Conservation (phyloP, 1,140 invertebrate species). For the Drosophila novamexicana region DNA sequence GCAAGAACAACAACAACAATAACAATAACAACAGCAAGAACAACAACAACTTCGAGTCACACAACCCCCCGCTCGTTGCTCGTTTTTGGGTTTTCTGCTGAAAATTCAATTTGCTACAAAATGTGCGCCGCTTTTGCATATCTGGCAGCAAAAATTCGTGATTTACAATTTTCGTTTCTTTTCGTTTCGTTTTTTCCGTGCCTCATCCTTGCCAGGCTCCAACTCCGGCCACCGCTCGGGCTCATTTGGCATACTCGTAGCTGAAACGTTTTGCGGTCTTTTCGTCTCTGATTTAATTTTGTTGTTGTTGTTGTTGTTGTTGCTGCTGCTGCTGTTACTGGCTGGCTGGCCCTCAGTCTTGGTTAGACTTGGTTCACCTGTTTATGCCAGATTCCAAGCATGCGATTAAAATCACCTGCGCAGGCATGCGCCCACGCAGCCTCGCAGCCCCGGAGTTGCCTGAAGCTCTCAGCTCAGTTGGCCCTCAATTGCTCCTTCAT, state of each 20-base stretch:
- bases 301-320: conserved; percentile 33
- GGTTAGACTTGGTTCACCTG: conserved; percentile 68
- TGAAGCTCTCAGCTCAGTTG: conserved; percentile 27
- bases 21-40: conserved; percentile 11
- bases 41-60: conserved; percentile 4
- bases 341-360: conserved; percentile 33
- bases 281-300: conserved; percentile 75
- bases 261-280: conserved; percentile 36
- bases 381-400: conserved; percentile 84
- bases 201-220: conserved; percentile 51
- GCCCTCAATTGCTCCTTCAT: conserved; percentile 4
- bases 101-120: conserved; percentile 84
- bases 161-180: conserved; percentile 83
- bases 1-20: conserved; percentile 19
- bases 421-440: conserved; percentile 80
- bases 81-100: conserved; percentile 68
- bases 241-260: conserved; percentile 50
- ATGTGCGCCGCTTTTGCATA: conserved; percentile 83
- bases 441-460: conserved; percentile 20
- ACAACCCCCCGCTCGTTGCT: conserved; percentile 16
- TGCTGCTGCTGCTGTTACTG: too few relatives aligned
- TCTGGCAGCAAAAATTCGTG: conserved; percentile 83
- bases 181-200: conserved; percentile 55
- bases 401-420: conserved; percentile 84
- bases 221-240: not conserved